A percentile compares a stretch with the other conserved stretches of the same genome.
phyloP scores from a whole-genome alignment of 2,888 invertebrate species.

The Pristionchus fissidentatus region DNA sequence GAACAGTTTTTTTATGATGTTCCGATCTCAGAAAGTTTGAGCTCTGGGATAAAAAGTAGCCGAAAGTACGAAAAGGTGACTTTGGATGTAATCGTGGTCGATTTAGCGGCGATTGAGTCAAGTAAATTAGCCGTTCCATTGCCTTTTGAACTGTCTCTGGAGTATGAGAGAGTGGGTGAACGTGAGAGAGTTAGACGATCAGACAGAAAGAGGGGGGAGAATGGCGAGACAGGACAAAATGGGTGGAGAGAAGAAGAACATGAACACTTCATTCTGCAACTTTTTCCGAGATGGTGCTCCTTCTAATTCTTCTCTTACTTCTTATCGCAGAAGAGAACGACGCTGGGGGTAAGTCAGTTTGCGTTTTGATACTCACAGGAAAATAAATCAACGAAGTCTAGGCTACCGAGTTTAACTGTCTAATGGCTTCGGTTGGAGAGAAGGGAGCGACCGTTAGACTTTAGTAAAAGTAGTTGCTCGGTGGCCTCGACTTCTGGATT shows the following conservation, averaged over 20 bases:
- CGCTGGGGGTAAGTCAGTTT: background rate
- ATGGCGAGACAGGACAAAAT: background rate
- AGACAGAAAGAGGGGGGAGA: background rate
- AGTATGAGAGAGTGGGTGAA: background rate
- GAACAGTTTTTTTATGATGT: too few species aligned
- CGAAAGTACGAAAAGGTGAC: conserved; percentile 33
- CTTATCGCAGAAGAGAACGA: background rate
- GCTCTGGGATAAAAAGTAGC: background rate
- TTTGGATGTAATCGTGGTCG: conserved; percentile 24
- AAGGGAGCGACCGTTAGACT: too few species aligned
- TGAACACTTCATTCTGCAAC: background rate
- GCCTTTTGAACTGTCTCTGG: background rate
- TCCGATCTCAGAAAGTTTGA: too few species aligned
- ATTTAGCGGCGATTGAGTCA: conserved; percentile 24
- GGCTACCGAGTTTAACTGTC: too few species aligned
- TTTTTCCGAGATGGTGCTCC: background rate
- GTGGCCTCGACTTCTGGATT: too few species aligned
- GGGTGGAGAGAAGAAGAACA: background rate
- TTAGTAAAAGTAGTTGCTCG: too few species aligned
- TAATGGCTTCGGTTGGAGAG: too few species aligned
- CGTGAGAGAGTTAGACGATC: conserved; percentile 13
- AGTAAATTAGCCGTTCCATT: conserved; percentile 1
- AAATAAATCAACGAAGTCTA: too few species aligned
- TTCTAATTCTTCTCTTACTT: background rate
- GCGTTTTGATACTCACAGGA: too few species aligned